Base-by-base conservation (phyloP, 2,888 invertebrate genomes). In the Fragum whitleyi region DNA sequence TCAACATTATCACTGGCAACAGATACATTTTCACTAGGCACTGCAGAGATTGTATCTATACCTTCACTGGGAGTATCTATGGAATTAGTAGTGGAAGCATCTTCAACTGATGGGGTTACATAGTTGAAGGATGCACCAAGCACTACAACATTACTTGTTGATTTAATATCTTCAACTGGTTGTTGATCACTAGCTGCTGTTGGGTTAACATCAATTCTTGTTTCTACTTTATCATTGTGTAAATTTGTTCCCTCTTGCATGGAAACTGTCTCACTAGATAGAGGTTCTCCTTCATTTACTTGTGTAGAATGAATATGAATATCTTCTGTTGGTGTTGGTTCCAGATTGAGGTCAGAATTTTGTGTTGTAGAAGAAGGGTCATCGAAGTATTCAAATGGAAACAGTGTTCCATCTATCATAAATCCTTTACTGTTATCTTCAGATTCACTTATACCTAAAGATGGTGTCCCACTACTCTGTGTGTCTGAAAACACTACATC, bases 361-460 rank as follows among this genome's bases (percentile, higher is more conserved):
- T 42, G 67, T 57, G 57, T 23, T 57, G 57, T 23, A 5, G 36
- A n/a, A 7, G 65, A 14, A 9, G 26, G 39, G 11, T 61, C 75
- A 28, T 70, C 80, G 55, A 84, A 84, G 47, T 79, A 74, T 23
- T 79, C 81, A 73, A 68, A 75, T 57, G 77, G 73, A 61, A 85
- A 79, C 19, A 68, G 57, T 16, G 85, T 85, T 16, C 85, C 85
- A 80, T 85, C 85, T 28, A 82, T 70, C 19, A 80, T 76, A 42
- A 55, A 39, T 26, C 62, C 77, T 59, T 39, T 47, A 75, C n/a
- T 55, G 23, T 11, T 1, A n/a, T 32, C 16, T 2, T 65, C 26
- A 2, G 39, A 23, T 23, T 3, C 39, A 26, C 1, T 21, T 5
- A 42, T 19, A 42, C 19, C 65, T 47, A 47, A n/a, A 19, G 47